phyloP scores from a whole-genome alignment of 2,797 vertebrate genomes.

The Danio aesculapii region DNA sequence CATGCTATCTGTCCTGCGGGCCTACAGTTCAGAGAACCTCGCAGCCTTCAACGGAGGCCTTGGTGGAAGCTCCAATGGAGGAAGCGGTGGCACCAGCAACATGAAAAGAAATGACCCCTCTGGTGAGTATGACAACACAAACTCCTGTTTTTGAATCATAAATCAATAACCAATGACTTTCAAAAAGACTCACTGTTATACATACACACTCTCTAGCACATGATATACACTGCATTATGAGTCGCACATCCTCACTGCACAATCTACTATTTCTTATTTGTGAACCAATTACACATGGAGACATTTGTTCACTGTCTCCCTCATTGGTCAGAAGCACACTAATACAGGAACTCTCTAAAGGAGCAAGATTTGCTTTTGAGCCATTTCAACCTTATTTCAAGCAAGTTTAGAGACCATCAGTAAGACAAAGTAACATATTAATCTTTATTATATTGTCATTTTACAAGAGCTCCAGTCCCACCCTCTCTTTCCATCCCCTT shows the following conservation, averaged over 20 bases:
- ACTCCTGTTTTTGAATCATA: neutral
- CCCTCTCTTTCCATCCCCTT: conserved; percentile 69
- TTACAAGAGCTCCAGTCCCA: conserved; percentile 76
- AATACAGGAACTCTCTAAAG: conserved; percentile 66
- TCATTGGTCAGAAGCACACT: conserved; percentile 67
- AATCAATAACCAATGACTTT: conserved; percentile 14
- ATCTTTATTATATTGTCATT: conserved; percentile 88
- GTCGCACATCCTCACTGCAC: conserved; percentile 10
- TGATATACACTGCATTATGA: conserved; percentile 19
- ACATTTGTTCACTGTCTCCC: conserved; percentile 31
- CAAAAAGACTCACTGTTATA: conserved; percentile 8
- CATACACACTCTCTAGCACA: conserved; percentile 19
- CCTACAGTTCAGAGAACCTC: conserved; percentile 95
- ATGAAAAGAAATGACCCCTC: conserved; percentile 97
- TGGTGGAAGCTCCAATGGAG: conserved; percentile 81
- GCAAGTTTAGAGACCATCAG: conserved; percentile 85
- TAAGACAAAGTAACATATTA: conserved; percentile 84
- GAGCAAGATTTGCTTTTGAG: conserved; percentile 80
- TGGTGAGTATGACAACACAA: conserved; percentile 85
- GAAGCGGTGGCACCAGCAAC: conserved; percentile 74
- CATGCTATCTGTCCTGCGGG: conserved; percentile 95
- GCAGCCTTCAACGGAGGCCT: conserved; percentile 93
- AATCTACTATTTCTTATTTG: conserved; percentile 27
- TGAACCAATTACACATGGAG: conserved; percentile 35
- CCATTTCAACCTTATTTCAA: conserved; percentile 85